Conservation (phyloP, 2,888 invertebrate genomes). For the Cephalotes varians region DNA sequence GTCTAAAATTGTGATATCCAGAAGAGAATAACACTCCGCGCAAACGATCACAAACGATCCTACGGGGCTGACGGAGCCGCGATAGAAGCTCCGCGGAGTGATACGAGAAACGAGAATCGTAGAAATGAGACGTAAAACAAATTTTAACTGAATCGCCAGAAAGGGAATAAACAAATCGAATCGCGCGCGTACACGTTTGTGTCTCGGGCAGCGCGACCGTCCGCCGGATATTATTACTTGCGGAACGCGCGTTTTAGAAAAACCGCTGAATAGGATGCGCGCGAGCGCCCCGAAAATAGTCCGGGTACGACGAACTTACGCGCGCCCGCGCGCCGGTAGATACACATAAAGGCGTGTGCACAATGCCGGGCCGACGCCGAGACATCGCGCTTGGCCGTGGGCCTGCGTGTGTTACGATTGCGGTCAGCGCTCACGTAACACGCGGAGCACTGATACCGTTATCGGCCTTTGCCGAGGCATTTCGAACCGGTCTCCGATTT, state of each 20-base stretch:
- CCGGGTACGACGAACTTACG: slow-evolving; percentile 73
- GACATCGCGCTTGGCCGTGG: slow-evolving; percentile 30
- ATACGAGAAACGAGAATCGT: neutral
- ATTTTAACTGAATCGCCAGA: neutral
- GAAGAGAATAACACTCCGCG: neutral
- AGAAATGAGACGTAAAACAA: neutral
- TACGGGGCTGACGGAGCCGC: neutral
- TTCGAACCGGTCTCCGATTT: slow-evolving; percentile 80
- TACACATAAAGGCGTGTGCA: slow-evolving; percentile 72
- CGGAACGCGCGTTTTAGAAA: slow-evolving; percentile 36
- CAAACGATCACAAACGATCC: neutral
- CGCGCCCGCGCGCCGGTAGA: slow-evolving; percentile 25
- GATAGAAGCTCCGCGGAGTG: neutral
- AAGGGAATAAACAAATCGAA: neutral
- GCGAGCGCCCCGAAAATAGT: slow-evolving; percentile 64
- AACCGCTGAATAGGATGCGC: slow-evolving; percentile 48
- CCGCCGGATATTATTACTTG: slow-evolving; percentile 44
- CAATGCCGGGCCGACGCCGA: slow-evolving; percentile 68
- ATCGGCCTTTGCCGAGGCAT: slow-evolving; percentile 76
- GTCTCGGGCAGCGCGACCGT: slow-evolving; percentile 30
- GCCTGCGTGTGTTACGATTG: slow-evolving; percentile 78
- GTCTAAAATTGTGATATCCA: slow-evolving; percentile 21
- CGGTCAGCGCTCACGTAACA: slow-evolving; percentile 82
- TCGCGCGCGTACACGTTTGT: neutral
- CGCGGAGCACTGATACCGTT: slow-evolving; percentile 81